A percentile compares a stretch with the other conserved stretches of the same genome.
These are phyloP conservation scores for Tinea semifulvella DNA, from an alignment of 2,888 invertebrate species.

Conservation along the genomic window DNA sequence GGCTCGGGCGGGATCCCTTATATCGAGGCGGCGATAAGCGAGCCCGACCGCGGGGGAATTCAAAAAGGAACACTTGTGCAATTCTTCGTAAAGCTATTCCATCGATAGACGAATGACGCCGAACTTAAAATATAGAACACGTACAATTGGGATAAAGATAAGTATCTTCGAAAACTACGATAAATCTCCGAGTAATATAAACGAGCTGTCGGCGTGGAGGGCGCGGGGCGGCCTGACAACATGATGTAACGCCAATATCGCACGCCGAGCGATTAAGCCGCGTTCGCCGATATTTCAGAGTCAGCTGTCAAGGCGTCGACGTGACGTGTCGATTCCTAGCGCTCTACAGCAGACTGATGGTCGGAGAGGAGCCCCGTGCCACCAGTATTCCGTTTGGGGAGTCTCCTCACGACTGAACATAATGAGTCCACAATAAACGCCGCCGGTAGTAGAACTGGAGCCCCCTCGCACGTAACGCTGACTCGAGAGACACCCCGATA, in stretches of 20 bases:
- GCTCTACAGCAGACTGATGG: too few relatives aligned
- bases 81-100: too few relatives aligned
- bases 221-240: conserved; percentile 52
- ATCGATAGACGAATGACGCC: conserved; percentile 20
- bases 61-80: too few relatives aligned
- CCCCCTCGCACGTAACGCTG: conserved; percentile 24
- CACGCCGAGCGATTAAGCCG: conserved; percentile 66
- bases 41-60: too few relatives aligned
- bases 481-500: conserved; percentile 20
- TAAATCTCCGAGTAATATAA: conserved; percentile 59
- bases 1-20: too few relatives aligned
- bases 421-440: conserved; percentile 61
- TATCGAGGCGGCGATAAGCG: too few relatives aligned
- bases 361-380: too few relatives aligned
- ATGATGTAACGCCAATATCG: conserved; percentile 67
- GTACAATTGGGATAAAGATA: conserved; percentile 31
- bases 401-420: conserved; percentile 59
- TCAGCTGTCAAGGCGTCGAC: conserved; percentile 55
- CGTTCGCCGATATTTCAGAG: conserved; percentile 64
- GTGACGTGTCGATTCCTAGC: background rate
- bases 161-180: conserved; percentile 56
- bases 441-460: conserved; percentile 15
- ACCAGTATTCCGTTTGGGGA: too few relatives aligned
- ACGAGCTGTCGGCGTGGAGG: conserved; percentile 50
- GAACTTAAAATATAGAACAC: background rate